Percentiles rank a stretch among this genome's conserved stretches.
Conservation (phyloP, 2,797 vertebrate genomes). For the Mergus octosetaceus region DNA sequence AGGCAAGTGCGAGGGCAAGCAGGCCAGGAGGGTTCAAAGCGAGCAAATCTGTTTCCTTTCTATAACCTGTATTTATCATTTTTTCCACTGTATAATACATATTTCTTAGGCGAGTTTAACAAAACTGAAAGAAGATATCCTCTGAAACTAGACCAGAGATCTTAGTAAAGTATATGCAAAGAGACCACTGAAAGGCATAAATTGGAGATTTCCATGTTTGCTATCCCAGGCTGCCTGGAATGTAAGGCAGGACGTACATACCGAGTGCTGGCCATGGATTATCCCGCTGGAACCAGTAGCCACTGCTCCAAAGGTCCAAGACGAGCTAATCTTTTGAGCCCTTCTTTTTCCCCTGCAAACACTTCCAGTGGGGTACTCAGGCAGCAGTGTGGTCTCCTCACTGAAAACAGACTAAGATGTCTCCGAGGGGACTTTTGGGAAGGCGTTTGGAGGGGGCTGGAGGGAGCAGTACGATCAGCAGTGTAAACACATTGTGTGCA, state of each 20-base stretch:
- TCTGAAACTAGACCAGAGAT: not conserved
- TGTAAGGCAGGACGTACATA: not conserved
- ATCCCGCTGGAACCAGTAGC: not conserved
- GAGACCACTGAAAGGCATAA: not conserved
- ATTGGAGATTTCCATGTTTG: not conserved
- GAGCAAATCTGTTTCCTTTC: not conserved
- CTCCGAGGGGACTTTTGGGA: not conserved
- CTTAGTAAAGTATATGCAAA: not conserved
- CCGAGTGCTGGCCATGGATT: not conserved
- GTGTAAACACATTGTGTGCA: not conserved
- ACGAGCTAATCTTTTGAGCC: not conserved
- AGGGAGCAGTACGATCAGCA: not conserved
- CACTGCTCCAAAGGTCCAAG: not conserved
- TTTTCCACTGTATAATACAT: not conserved
- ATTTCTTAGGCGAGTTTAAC: not conserved
- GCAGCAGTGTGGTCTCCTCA: accelerated
- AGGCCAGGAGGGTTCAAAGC: not conserved
- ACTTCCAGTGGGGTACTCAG: not conserved
- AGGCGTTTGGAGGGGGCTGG: not conserved
- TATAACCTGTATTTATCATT: not conserved
- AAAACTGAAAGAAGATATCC: not conserved
- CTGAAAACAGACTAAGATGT: not conserved
- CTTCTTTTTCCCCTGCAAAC: not conserved
- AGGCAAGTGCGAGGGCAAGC: not conserved
- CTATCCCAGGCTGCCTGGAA: not conserved